Base-by-base conservation (phyloP, 2,888 invertebrate genomes). In the Drosophila gaucha region DNA sequence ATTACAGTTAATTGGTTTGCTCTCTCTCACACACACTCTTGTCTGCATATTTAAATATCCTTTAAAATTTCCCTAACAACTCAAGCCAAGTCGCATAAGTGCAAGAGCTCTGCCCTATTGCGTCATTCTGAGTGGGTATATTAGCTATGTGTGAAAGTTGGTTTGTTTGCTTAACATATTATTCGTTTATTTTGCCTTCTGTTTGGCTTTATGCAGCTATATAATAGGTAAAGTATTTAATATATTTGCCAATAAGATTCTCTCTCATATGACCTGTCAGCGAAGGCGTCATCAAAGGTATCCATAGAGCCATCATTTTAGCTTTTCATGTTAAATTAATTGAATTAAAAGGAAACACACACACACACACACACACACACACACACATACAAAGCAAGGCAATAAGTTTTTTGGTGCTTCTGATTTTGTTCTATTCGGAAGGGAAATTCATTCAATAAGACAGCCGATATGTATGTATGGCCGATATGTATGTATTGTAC, bases 281-380 rank as follows among this genome's bases (percentile, higher is more conserved):
- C n/a, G 14, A n/a, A 39, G 8, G 1, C 14, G 10, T 38, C 28
- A 16, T 12, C 16, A 16, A 20, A 10, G 10, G 28, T 28, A 8
- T 30, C 6, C 18, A 30, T 5, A 47, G 54, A 51, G 44, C 46
- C 58, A 65, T 41, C 50, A 63, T 35, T 20, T 56, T 33, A 9
- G 38, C 60, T 46, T 41, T 41, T 41, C 46, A 36, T 50, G 39
- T 65, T 50, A 69, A 73, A 84, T 76, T 84, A 86, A 80, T 84
- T 86, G 55, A 86, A 86, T 80, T 78, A 78, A 69, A 76, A 66
- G 47, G 64, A 73, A 68, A 57, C 67, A 36, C 41, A 33, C 30
- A 49, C 44, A 55, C 46, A 58, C 28, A 39, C 35, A 60, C 26
- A 39, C 41, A 58, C 38, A 58, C 28, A 47, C 36, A 33, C 22